Conservation (phyloP, 1,140 invertebrate genomes). For the Caenorhabditis elegans region WBcel235 BX284602.5:10979001-10979500, state of each 20-base stretch:
- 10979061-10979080: too few species aligned
- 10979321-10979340: conserved; percentile 12
- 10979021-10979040: too few species aligned
- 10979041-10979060: too few species aligned
- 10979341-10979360: neutral
- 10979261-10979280: neutral
- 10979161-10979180: too few species aligned
- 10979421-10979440: neutral
- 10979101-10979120: too few species aligned
- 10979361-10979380: conserved; percentile 7
- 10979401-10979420: neutral
- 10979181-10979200: too few species aligned
- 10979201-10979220: too few species aligned
- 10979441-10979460: neutral
- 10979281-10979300: conserved; percentile 10
- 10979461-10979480: conserved; percentile 4
- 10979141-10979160: too few species aligned
- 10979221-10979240: too few species aligned
- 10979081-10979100: too few species aligned
- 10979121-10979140: too few species aligned
- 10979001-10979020: too few species aligned
- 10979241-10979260: conserved; percentile 27
- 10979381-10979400: conserved; percentile 25
- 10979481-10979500: neutral
- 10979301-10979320: conserved; percentile 27